Evolutionary conservation across 2,797 vertebrate genomes (phyloP).

Genomic region (Anabas testudineus): DNA sequence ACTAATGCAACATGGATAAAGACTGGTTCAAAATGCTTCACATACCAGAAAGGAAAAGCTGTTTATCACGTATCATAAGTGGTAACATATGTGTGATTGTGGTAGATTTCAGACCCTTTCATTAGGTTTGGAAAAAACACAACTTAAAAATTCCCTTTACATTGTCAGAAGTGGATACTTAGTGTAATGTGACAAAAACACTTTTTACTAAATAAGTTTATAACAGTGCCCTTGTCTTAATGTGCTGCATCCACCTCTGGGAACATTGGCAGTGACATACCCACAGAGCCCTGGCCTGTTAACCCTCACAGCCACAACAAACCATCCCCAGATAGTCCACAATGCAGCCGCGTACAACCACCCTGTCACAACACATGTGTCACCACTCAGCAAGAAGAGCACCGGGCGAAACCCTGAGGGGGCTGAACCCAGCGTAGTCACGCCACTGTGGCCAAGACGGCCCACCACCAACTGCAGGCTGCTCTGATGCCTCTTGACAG

Average conservation of each 20-base stretch:
- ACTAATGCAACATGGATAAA: conserved; percentile 30
- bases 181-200: neutral
- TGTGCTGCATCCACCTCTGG: conserved; percentile 56
- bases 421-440: conserved; percentile 64
- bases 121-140: conserved; percentile 5
- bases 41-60: conserved; percentile 30
- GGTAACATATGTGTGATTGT: conserved; percentile 12
- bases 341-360: conserved; percentile 42
- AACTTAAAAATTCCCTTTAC: neutral
- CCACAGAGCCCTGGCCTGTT: conserved; percentile 47
- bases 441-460: conserved; percentile 56
- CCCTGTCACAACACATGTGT: conserved; percentile 74
- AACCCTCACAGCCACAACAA: conserved; percentile 67
- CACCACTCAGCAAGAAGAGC: conserved; percentile 58
- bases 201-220: conserved; percentile 9
- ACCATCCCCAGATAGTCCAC: conserved; percentile 50
- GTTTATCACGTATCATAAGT: conserved; percentile 19
- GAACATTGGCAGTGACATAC: conserved; percentile 30
- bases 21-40: conserved; percentile 13
- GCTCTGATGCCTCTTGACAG: conserved; percentile 67
- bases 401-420: conserved; percentile 39
- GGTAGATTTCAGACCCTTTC: conserved; percentile 4
- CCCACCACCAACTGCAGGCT: conserved; percentile 35
- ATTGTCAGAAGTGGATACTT: neutral
- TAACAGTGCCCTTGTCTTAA: conserved; percentile 38